These are phyloP conservation scores for Hirtodrosophila histrioides DNA, from an alignment of 2,888 invertebrate genomes.

Conservation along the genomic window DNA sequence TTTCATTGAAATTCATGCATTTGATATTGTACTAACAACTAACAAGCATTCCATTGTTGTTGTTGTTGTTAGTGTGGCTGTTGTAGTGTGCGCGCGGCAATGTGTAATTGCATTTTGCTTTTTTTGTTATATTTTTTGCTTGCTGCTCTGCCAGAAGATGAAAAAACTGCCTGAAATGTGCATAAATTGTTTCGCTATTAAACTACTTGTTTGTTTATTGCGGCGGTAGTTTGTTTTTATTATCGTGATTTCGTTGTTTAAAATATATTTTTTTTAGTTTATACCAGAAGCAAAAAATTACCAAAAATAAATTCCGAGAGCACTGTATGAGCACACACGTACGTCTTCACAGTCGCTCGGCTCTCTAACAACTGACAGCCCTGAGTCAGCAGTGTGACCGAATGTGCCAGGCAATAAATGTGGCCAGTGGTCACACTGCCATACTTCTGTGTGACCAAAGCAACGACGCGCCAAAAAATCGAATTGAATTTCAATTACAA, in stretches of 20 bases:
- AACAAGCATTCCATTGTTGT: constrained; percentile 33
- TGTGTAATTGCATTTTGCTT: constrained; percentile 40
- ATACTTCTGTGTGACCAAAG: constrained; percentile 34
- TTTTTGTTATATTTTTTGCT: constrained; percentile 34
- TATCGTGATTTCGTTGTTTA: constrained; percentile 48
- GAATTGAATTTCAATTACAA: constrained; percentile 25
- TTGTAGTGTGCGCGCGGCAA: constrained; percentile 44
- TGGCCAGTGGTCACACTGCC: constrained; percentile 23
- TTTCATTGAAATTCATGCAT: constrained; percentile 28
- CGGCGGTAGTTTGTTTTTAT: constrained; percentile 52
- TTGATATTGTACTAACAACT: constrained; percentile 23
- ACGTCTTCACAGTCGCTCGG: constrained; percentile 74
- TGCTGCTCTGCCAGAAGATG: constrained; percentile 49
- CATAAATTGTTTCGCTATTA: constrained; percentile 47
- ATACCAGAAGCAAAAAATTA: constrained; percentile 65
- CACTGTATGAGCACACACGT: constrained; percentile 77
- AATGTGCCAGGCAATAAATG: constrained; percentile 19
- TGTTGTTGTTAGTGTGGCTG: constrained; percentile 40
- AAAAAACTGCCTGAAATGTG: constrained; percentile 58
- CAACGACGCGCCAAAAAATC: constrained; percentile 17
- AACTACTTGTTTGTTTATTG: constrained; percentile 44
- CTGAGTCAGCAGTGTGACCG: constrained; percentile 43
- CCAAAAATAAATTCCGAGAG: constrained; percentile 77
- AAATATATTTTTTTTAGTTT: constrained; percentile 44
- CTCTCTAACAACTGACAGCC: constrained; percentile 61